Base-by-base conservation (phyloP, 2,113 vertebrate species). In the Charadrius vociferus region DNA sequence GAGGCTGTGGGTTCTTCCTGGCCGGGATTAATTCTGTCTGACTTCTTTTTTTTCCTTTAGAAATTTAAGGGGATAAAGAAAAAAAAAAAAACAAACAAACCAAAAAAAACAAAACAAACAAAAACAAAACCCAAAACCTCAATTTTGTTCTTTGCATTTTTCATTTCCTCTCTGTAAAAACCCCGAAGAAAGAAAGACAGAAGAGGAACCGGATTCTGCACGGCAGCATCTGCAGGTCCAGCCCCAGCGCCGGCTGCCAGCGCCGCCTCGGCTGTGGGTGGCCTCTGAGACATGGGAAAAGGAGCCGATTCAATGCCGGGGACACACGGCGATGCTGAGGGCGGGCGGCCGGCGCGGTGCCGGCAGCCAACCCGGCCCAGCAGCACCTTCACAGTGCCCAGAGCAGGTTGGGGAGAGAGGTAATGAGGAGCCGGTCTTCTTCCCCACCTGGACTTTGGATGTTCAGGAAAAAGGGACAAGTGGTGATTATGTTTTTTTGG, bases 221-320 rank as follows among this genome's bases (percentile, higher is more conserved):
- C 1, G 3, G 81, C 70, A 65, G 53, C 41, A 1, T 26, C 65
- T 45, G 27, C 37, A 17, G 75, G 14, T n/a, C 30, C 10, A 14
- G 73, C 81, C 61, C 74, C 36, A 0, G 2, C 4, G 7, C 58
- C 9, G 5, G 37, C 74, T 37, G 58, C 34, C 43, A 6, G 45
- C 6, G 1, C 37, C 0, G 3, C 47, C 47, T 22, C 47, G 49
- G 49, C 49, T 13, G 49, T 3, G 2, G 17, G 56, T 36, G 88
- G 75, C 73, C 91, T 92, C 90, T 89, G 91, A 94, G 96, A 93
- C 79, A 90, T 94, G 94, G 94, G 91, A 94, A 86, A 67, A 58
- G 56, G 71, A 81, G 49, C 2, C 1, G 2, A 2, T 34, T 30
- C 19, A 1, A 0, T 1, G n/a, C 50, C 1, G 12, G 87, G 56